These are phyloP conservation scores for Columba livia DNA, from an alignment of 2,113 vertebrate species.

Conservation along the genomic window DNA sequence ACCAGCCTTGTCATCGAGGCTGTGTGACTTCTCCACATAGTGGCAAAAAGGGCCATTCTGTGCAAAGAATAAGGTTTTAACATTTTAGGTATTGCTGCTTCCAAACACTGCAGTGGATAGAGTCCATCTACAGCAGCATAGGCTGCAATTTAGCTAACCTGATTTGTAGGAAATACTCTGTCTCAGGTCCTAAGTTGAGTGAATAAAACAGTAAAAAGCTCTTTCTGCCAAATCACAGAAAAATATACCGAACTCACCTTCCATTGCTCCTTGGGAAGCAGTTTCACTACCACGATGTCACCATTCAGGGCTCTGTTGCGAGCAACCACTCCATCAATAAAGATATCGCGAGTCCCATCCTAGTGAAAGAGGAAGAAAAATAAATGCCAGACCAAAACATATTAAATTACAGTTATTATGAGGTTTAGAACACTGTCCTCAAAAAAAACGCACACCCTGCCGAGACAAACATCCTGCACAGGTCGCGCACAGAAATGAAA, in stretches of 20 bases:
- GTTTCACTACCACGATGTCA: constrained; percentile 89
- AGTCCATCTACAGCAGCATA: background rate
- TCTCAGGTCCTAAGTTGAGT: background rate
- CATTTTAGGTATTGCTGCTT: background rate
- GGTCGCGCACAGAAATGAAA: background rate
- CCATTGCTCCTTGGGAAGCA: constrained; percentile 91
- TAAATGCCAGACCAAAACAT: background rate
- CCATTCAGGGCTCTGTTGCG: constrained; percentile 95
- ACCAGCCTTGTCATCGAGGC: background rate
- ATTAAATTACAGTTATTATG: background rate
- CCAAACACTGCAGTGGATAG: background rate
- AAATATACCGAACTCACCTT: constrained; percentile 82
- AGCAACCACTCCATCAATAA: constrained; percentile 90
- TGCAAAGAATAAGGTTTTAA: background rate
- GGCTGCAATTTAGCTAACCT: background rate
- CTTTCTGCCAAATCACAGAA: background rate
- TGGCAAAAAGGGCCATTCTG: background rate
- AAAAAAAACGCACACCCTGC: background rate
- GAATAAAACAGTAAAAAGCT: background rate
- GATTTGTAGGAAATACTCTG: background rate
- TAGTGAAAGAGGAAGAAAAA: constrained; percentile 55
- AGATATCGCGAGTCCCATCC: constrained; percentile 90
- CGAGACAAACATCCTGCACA: background rate
- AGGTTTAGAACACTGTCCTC: background rate
- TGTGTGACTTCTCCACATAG: background rate